Evolutionary conservation across 2,797 vertebrate species (phyloP).

Genomic region (Pelobates cultripes): DNA sequence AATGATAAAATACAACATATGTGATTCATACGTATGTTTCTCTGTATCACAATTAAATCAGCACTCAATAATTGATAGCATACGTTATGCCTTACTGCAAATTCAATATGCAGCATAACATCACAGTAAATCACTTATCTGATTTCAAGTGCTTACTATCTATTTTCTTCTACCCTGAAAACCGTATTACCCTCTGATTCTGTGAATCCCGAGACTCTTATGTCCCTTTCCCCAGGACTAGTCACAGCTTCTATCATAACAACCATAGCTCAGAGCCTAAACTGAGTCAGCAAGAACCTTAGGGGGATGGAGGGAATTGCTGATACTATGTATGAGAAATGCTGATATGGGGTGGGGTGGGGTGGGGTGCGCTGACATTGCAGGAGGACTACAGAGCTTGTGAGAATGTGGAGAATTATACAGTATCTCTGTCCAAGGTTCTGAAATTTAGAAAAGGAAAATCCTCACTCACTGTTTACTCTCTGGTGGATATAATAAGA

Average conservation of each 20-base stretch:
- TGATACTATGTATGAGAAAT: constrained; percentile 4
- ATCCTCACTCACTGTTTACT: neutral
- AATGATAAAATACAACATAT: neutral
- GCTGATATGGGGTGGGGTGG: constrained; percentile 9
- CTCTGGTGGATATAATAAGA: neutral
- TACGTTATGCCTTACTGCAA: constrained; percentile 1
- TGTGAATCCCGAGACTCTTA: neutral
- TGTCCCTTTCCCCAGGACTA: neutral
- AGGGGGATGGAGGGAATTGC: constrained; percentile 9
- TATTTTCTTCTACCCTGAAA: neutral
- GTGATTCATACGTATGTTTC: constrained; percentile 12
- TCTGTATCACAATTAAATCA: constrained; percentile 10
- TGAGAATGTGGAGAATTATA: constrained; percentile 8
- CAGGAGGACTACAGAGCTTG: neutral
- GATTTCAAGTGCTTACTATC: neutral
- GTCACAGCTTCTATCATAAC: neutral
- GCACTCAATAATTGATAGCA: constrained; percentile 14
- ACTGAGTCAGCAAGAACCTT: constrained; percentile 49
- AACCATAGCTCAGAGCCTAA: constrained; percentile 23
- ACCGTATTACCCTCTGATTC: neutral
- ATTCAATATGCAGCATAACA: neutral
- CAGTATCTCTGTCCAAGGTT: constrained; percentile 43
- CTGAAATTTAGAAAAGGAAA: constrained; percentile 26
- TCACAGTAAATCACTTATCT: neutral
- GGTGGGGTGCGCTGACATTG: constrained; percentile 19